Percentiles rank a stretch among this genome's conserved stretches.
Evolutionary conservation across 1,140 invertebrate genomes (phyloP).

Genomic region (Apocrypta bakeri): DNA sequence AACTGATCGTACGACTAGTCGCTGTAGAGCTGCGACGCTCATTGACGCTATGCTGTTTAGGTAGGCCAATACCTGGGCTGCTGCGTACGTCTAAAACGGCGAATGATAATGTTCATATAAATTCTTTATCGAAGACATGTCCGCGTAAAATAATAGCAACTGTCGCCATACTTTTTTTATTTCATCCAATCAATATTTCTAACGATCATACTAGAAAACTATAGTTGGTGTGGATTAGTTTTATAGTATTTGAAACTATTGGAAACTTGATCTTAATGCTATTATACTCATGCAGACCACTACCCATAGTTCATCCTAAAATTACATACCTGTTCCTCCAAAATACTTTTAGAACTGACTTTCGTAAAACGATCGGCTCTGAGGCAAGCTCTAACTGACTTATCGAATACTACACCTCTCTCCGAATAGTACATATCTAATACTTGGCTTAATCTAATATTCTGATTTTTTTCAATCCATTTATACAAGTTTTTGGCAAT

Average conservation of each 20-base stretch:
- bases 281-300: too few relatives aligned
- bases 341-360: conserved; percentile 53
- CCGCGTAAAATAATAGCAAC: conserved; percentile 20
- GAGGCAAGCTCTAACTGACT: conserved; percentile 76
- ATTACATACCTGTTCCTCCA: conserved; percentile 63
- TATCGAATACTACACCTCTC: conserved; percentile 76
- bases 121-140: conserved; percentile 21
- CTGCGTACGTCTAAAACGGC: conserved; percentile 56
- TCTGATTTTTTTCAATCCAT: conserved; percentile 73
- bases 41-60: conserved; percentile 57
- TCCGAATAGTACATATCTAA: conserved; percentile 83
- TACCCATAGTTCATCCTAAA: too few relatives aligned
- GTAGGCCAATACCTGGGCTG: conserved; percentile 60
- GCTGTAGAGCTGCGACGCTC: conserved; percentile 54
- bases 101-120: conserved; percentile 31
- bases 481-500: conserved; percentile 74
- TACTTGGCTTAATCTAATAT: conserved; percentile 78
- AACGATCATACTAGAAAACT: not conserved
- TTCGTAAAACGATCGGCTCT: conserved; percentile 71
- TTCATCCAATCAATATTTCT: too few relatives aligned
- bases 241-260: too few relatives aligned
- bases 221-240: too few relatives aligned
- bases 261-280: too few relatives aligned
- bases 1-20: conserved; percentile 53
- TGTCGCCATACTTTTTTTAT: too few relatives aligned